Conservation (phyloP, 2,113 vertebrate genomes). For the Dendrocopos noguchii region DNA sequence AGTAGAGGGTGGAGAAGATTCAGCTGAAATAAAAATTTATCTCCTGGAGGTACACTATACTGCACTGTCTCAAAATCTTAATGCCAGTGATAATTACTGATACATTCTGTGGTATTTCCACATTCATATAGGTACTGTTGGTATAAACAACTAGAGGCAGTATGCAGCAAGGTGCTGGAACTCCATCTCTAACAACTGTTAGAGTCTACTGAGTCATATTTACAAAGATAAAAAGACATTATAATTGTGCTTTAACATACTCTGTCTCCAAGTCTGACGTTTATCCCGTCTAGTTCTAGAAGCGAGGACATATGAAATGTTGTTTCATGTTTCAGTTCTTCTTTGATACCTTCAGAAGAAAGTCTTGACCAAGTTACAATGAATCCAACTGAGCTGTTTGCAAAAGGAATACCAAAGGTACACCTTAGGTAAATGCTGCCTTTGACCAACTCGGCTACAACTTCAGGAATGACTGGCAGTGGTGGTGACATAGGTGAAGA, state of each 20-base stretch:
- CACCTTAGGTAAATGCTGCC: constrained; percentile 82
- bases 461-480: constrained; percentile 69
- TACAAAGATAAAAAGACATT: background rate
- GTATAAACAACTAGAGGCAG: background rate
- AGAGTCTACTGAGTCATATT: background rate
- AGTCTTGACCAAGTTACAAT: constrained; percentile 86
- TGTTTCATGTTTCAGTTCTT: constrained; percentile 87
- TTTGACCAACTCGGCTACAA: constrained; percentile 75
- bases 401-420: constrained; percentile 74
- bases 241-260: constrained; percentile 69
- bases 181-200: background rate
- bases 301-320: constrained; percentile 79
- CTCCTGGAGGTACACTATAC: background rate
- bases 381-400: constrained; percentile 82
- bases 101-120: background rate
- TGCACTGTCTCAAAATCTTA: background rate
- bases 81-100: background rate
- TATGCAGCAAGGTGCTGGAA: background rate
- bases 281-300: constrained; percentile 91
- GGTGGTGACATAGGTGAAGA: constrained; percentile 56
- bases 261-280: constrained; percentile 87
- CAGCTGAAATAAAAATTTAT: background rate
- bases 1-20: background rate
- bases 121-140: background rate
- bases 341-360: constrained; percentile 80